These are phyloP conservation scores for Ctenomys sociabilis DNA, from an alignment of 2,113 vertebrate species.

Conservation along the genomic window DNA sequence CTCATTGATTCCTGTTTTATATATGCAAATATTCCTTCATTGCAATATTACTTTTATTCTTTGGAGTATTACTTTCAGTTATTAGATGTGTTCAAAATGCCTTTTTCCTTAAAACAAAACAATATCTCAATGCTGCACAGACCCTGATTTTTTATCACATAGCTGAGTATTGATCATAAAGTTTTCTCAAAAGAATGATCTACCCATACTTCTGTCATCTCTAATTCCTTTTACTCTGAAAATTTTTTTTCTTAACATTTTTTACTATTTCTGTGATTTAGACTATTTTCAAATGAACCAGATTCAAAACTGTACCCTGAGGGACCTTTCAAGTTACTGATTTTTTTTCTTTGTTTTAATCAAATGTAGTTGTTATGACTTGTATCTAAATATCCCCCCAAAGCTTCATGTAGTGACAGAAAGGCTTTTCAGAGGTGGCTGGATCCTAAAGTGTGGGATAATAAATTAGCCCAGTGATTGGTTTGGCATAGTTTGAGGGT, in stretches of 20 bases:
- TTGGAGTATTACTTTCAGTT: neutral
- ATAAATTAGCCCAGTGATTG: neutral
- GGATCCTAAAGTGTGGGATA: neutral
- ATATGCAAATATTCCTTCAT: neutral
- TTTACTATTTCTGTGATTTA: neutral
- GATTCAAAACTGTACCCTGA: neutral
- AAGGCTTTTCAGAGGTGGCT: neutral
- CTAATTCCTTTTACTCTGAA: conserved; percentile 1
- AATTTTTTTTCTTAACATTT: neutral
- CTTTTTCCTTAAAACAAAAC: neutral
- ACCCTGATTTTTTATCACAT: neutral
- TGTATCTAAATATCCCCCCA: neutral
- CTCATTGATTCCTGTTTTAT: neutral
- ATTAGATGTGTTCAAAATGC: neutral
- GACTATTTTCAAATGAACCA: neutral
- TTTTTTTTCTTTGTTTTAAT: neutral
- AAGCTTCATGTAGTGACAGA: neutral
- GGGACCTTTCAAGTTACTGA: neutral
- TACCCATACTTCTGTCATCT: neutral
- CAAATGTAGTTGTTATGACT: too few species aligned
- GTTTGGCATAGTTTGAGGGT: neutral
- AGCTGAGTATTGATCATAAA: neutral
- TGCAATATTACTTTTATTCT: neutral
- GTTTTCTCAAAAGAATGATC: conserved; percentile 39
- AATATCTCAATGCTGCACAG: neutral